These are phyloP conservation scores for Netelia virgata DNA, from an alignment of 2,888 invertebrate species.

Conservation along the genomic window DNA sequence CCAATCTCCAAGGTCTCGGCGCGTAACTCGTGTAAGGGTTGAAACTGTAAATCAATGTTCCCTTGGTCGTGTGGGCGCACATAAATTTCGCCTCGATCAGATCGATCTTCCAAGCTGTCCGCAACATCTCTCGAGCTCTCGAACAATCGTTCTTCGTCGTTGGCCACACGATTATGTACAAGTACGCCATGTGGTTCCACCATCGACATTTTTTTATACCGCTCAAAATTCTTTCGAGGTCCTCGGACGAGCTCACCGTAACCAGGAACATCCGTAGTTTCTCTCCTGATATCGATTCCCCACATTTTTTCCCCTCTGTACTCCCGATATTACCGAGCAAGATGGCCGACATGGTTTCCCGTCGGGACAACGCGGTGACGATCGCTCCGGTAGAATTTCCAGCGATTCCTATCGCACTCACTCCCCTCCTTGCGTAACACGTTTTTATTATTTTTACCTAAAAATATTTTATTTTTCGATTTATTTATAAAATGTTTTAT, in stretches of 20 bases:
- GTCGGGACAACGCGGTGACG: background rate
- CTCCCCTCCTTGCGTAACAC: slow-evolving; percentile 8
- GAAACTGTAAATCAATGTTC: slow-evolving; percentile 65
- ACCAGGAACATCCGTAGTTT: slow-evolving; percentile 32
- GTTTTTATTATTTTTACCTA: slow-evolving; percentile 19
- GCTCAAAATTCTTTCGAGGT: background rate
- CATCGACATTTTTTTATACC: slow-evolving; percentile 56
- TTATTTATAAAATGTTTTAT: no score
- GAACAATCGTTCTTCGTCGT: slow-evolving; percentile 51
- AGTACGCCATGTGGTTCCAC: slow-evolving; percentile 70
- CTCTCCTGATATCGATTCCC: background rate
- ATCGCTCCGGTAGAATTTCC: slow-evolving; percentile 11
- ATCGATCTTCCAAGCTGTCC: slow-evolving; percentile 65
- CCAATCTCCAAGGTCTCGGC: slow-evolving; percentile 62
- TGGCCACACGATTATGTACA: slow-evolving; percentile 57
- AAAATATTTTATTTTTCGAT: no score
- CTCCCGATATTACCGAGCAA: background rate
- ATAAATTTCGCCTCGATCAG: slow-evolving; percentile 65
- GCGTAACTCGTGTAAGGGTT: slow-evolving; percentile 69
- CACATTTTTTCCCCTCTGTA: background rate
- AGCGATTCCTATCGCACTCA: slow-evolving; percentile 8
- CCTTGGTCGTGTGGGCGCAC: slow-evolving; percentile 56
- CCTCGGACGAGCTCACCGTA: background rate
- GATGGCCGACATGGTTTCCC: background rate
- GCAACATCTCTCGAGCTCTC: slow-evolving; percentile 59